A percentile compares a stretch with the other conserved stretches of the same genome.
phyloP scores from a whole-genome alignment of 2,888 invertebrate genomes.

The Cyrtodaria siliqua region DNA sequence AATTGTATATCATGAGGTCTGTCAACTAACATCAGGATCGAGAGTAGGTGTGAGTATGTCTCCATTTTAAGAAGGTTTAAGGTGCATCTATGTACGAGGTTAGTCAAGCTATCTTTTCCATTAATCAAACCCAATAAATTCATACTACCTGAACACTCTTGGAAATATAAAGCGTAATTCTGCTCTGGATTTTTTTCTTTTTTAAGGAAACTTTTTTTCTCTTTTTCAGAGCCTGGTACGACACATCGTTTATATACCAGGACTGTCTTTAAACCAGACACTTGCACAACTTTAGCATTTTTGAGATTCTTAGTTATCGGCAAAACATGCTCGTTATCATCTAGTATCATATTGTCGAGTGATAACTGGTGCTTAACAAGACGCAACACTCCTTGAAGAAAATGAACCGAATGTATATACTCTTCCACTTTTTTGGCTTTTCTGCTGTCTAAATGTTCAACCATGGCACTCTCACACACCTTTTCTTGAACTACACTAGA shows the following conservation, averaged over 20 bases:
- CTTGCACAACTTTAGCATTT: conserved; percentile 17
- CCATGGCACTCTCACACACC: not conserved
- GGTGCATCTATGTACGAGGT: not conserved
- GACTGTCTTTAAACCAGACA: conserved; percentile 24
- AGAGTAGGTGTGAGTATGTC: too few relatives aligned
- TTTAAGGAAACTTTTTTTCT: conserved; percentile 17
- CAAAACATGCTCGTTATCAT: conserved; percentile 12
- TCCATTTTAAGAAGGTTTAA: too few relatives aligned
- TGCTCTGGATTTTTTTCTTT: not conserved
- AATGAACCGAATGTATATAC: not conserved
- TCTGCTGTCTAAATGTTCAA: not conserved
- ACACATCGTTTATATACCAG: conserved; percentile 10
- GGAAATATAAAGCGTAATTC: not conserved
- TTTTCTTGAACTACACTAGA: conserved; percentile 12
- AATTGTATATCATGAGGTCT: too few relatives aligned
- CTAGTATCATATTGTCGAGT: not conserved
- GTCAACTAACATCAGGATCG: too few relatives aligned
- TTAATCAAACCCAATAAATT: not conserved
- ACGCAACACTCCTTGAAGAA: conserved; percentile 28
- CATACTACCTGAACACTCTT: not conserved
- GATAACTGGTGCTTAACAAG: not conserved
- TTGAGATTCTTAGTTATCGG: conserved; percentile 4
- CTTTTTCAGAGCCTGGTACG: conserved; percentile 3
- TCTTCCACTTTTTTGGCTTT: conserved; percentile 2
- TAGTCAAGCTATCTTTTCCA: not conserved